A percentile compares a stretch with the other conserved stretches of the same genome.
These are phyloP conservation scores for Melanchra persicariae DNA, from an alignment of 2,888 invertebrate species.

Conservation along the genomic window DNA sequence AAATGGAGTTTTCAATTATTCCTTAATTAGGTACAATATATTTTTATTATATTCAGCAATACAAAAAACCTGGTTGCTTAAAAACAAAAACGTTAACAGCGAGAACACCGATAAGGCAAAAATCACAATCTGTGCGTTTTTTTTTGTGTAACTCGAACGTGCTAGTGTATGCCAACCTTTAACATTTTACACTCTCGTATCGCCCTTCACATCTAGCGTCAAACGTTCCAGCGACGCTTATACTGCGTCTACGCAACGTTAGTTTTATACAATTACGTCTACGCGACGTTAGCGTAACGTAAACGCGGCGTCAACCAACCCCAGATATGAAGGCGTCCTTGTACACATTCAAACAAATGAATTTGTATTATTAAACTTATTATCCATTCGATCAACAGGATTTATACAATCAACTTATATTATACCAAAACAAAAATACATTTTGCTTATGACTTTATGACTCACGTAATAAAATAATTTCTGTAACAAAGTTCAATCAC, in stretches of 20 bases:
- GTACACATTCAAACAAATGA: conserved; percentile 41
- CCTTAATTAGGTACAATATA: neutral
- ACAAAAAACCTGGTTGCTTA: conserved; percentile 65
- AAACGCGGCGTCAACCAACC: neutral
- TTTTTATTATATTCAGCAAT: conserved; percentile 58
- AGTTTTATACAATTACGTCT: neutral
- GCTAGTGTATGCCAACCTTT: conserved; percentile 60
- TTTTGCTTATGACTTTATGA: neutral
- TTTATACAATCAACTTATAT: conserved; percentile 31
- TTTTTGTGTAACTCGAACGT: conserved; percentile 65
- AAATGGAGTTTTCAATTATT: neutral
- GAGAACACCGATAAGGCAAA: conserved; percentile 82
- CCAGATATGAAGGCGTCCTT: conserved; percentile 28
- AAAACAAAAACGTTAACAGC: conserved; percentile 72
- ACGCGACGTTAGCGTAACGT: neutral
- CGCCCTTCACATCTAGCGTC: conserved; percentile 26
- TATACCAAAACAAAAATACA: neutral
- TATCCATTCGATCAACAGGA: conserved; percentile 37
- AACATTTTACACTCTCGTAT: conserved; percentile 38
- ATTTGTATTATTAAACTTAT: conserved; percentile 35
- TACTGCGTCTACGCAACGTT: neutral
- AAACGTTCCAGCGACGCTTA: neutral
- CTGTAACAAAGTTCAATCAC: conserved; percentile 4
- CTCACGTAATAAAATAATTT: neutral
- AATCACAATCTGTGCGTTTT: conserved; percentile 82